These are phyloP conservation scores for Onychomys torridus DNA, from an alignment of 2,797 vertebrate genomes.

Conservation along the genomic window DNA sequence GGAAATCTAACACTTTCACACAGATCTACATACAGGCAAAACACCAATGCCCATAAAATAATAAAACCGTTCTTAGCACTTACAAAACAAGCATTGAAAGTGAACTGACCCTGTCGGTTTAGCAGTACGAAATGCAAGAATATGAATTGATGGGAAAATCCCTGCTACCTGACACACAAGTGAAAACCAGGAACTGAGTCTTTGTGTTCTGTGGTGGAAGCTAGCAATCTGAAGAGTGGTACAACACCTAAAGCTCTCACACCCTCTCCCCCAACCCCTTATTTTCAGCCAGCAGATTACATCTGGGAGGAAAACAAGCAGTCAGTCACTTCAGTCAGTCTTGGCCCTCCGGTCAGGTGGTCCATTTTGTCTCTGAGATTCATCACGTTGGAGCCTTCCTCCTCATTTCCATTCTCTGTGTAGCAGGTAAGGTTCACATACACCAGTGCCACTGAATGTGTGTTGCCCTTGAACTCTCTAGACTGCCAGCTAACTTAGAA, in stretches of 20 bases:
- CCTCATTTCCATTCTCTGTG: not conserved
- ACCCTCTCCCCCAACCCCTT: not conserved
- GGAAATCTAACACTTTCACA: not conserved
- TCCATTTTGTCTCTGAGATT: not conserved
- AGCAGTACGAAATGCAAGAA: constrained; percentile 38
- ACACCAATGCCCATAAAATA: not conserved
- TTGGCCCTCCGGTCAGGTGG: not conserved
- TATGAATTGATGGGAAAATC: not conserved
- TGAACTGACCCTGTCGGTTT: constrained; percentile 38
- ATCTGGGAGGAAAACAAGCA: not conserved
- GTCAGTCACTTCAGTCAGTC: not conserved
- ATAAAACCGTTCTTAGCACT: constrained; percentile 12
- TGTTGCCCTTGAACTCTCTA: not conserved
- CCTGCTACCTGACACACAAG: not conserved
- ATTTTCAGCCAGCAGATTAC: not conserved
- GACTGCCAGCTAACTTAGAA: not conserved
- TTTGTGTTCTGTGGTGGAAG: not conserved
- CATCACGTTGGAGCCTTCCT: not conserved
- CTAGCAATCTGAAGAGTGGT: not conserved
- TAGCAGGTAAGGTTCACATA: not conserved
- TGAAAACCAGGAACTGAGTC: not conserved
- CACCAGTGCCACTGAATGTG: not conserved
- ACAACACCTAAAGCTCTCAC: not conserved
- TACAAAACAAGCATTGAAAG: constrained; percentile 14
- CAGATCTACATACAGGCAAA: not conserved